Percentiles rank a stretch among this genome's conserved stretches.
Evolutionary conservation across 2,888 invertebrate genomes (phyloP).

Genomic region (Cryptocephalus primarius): DNA sequence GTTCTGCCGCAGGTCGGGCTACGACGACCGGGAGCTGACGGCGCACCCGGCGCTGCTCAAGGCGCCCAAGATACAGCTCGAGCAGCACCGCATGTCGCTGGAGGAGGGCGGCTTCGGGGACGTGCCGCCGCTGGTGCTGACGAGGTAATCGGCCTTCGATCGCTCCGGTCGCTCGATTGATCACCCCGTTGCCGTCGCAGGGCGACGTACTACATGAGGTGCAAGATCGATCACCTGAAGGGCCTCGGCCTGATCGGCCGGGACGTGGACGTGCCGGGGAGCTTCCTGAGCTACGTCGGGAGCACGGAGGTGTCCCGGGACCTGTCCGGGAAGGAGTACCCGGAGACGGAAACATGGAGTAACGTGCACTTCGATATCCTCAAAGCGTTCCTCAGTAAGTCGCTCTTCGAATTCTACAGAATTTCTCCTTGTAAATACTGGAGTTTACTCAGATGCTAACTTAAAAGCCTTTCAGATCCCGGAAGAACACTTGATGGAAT

Average conservation of each 20-base stretch:
- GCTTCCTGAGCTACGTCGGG: constrained; percentile 27
- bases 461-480: no score
- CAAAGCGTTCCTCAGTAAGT: constrained; percentile 27
- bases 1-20: constrained; percentile 35
- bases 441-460: no score
- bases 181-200: constrained; percentile 4
- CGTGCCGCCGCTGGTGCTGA: constrained; percentile 23
- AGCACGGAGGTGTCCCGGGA: constrained; percentile 6
- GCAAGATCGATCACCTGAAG: constrained; percentile 29
- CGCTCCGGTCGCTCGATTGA: constrained; percentile 13
- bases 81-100: constrained; percentile 50
- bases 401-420: no score
- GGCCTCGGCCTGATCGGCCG: constrained; percentile 29
- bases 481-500: no score
- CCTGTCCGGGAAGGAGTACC: constrained; percentile 2
- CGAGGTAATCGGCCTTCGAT: constrained; percentile 24
- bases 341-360: constrained; percentile 21
- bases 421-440: no score
- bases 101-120: constrained; percentile 48
- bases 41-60: constrained; percentile 44
- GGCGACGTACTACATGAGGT: constrained; percentile 12
- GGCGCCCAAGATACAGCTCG: constrained; percentile 44
- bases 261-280: constrained; percentile 32
- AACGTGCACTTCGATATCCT: constrained; percentile 25
- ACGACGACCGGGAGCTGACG: constrained; percentile 42